Conservation (phyloP, 2,797 vertebrate species). For the Alfaro cultratus region DNA sequence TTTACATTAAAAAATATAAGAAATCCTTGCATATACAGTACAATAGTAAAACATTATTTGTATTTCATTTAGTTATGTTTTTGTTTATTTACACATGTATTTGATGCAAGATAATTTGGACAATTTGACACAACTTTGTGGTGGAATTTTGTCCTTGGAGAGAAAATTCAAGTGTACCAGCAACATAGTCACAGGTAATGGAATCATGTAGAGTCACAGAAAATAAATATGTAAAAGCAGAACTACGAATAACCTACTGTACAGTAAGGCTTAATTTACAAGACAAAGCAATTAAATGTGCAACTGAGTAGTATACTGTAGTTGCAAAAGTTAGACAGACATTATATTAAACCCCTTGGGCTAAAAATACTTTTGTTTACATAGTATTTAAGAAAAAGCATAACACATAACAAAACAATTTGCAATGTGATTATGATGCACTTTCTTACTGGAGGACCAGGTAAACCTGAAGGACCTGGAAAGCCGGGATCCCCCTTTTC, state of each 20-base stretch:
- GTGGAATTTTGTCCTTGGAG: not conserved
- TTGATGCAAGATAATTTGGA: not conserved
- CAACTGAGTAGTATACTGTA: not conserved
- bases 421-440: not conserved
- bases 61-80: no score
- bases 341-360: not conserved
- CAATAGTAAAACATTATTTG: no score
- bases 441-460: slow-evolving; percentile 64
- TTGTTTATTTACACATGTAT: no score
- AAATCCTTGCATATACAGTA: no score
- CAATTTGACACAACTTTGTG: not conserved
- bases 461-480: slow-evolving; percentile 54
- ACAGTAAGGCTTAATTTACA: not conserved
- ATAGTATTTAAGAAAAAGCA: not conserved
- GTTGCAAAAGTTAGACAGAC: not conserved
- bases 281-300: not conserved
- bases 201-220: not conserved
- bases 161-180: not conserved
- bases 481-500: slow-evolving; percentile 66
- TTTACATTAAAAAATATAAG: no score
- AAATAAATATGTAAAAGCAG: not conserved
- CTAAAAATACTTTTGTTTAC: not conserved
- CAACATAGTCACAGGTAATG: not conserved
- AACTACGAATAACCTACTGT: not conserved
- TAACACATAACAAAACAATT: not conserved